A percentile compares a stretch with the other conserved stretches of the same genome.
phyloP scores from a whole-genome alignment of 2,113 vertebrate genomes.

The Elanoides forficatus region DNA sequence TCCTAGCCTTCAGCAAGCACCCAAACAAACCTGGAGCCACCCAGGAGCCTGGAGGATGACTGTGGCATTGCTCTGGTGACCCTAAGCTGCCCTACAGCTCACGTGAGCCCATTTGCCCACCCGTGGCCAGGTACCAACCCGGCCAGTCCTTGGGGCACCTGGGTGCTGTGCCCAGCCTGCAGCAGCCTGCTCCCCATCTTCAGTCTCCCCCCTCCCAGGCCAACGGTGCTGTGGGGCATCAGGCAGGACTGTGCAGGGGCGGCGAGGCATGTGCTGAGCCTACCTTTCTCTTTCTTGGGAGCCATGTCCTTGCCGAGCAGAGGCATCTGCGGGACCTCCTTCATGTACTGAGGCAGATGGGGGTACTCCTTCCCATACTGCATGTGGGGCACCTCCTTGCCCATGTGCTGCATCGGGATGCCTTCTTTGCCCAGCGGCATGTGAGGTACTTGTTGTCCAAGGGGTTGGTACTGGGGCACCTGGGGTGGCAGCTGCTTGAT shows the following conservation, averaged over 20 bases:
- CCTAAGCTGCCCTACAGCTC: not conserved
- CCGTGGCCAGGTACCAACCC: not conserved
- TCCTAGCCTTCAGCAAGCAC: not conserved
- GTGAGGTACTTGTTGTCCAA: conserved; percentile 88
- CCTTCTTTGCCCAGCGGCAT: conserved; percentile 86
- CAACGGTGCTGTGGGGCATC: not conserved
- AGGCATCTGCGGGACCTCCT: conserved; percentile 87
- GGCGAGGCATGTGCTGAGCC: rapidly evolving
- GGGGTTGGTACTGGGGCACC: conserved; percentile 81
- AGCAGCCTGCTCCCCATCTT: not conserved
- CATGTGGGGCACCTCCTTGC: conserved; percentile 89
- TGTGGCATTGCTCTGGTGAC: not conserved
- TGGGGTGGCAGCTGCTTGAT: conserved; percentile 86
- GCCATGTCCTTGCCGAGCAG: conserved; percentile 83
- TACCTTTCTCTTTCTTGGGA: conserved; percentile 92
- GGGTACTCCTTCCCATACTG: conserved; percentile 88
- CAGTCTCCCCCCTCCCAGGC: rapidly evolving
- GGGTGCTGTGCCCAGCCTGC: not conserved
- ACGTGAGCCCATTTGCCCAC: not conserved
- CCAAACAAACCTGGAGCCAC: not conserved
- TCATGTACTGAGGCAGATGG: conserved; percentile 87
- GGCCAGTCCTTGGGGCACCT: not conserved
- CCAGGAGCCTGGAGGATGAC: not conserved
- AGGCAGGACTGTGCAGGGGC: rapidly evolving
- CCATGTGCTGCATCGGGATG: conserved; percentile 79